These are phyloP conservation scores for Podarcis siculus DNA, from an alignment of 2,797 vertebrate species.

Conservation along the genomic window DNA sequence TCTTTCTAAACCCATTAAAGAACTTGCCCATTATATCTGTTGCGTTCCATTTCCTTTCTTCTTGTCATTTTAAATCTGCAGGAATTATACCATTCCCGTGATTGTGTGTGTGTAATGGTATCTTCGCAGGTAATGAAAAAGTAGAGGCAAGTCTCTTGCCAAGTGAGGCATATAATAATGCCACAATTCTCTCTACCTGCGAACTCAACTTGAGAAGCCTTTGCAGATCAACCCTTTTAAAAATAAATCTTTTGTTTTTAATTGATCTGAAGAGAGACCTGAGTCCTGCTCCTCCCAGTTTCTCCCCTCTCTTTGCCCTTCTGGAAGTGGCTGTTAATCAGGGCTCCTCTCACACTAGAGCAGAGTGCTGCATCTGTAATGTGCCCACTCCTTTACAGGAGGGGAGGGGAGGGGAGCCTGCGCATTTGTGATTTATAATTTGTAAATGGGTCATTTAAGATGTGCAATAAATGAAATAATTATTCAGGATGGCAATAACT, in stretches of 20 bases:
- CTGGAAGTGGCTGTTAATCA: conserved; percentile 66
- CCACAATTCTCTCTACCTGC: conserved; percentile 66
- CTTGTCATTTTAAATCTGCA: conserved; percentile 62
- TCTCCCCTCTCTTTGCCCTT: conserved; percentile 44
- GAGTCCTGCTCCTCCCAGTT: conserved; percentile 54
- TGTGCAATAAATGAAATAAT: conserved; percentile 66
- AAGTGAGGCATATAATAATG: conserved; percentile 71
- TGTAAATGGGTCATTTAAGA: conserved; percentile 67
- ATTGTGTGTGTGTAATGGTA: conserved; percentile 55
- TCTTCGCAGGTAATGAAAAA: conserved; percentile 69
- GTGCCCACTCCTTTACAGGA: conserved; percentile 49
- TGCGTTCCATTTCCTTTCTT: conserved; percentile 63
- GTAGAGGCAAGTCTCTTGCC: conserved; percentile 64
- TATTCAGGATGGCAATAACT: conserved; percentile 66
- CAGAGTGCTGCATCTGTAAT: conserved; percentile 42
- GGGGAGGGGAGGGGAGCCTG: conserved; percentile 32
- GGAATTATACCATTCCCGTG: conserved; percentile 68
- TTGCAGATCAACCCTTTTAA: conserved; percentile 58
- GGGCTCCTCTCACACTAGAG: conserved; percentile 40
- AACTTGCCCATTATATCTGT: conserved; percentile 26
- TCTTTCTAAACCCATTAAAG: conserved; percentile 42
- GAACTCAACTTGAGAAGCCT: conserved; percentile 60
- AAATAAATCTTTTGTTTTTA: conserved; percentile 45
- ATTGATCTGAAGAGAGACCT: conserved; percentile 62
- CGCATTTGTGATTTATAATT: conserved; percentile 55